phyloP scores from a whole-genome alignment of 92 coral and sea anemone species.

The Plumapathes pennacea region DNA sequence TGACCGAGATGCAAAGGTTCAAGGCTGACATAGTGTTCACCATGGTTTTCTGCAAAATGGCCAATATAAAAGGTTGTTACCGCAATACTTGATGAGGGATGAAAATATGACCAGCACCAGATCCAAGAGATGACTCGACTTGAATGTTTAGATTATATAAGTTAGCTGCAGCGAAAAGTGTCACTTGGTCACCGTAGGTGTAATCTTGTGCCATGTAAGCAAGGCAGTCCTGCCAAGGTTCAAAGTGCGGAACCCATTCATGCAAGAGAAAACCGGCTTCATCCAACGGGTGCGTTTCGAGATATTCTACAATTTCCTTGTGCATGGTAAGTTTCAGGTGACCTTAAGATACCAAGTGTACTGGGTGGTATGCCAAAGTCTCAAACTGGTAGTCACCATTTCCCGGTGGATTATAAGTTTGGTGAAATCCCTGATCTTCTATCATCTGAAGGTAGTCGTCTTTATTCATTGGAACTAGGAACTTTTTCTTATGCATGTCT shows the following conservation, averaged over 20 bases:
- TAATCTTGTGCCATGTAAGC: too few species aligned
- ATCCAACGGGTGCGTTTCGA: neutral
- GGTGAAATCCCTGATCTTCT: neutral
- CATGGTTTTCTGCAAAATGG: conserved; percentile 1
- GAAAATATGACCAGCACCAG: too few species aligned
- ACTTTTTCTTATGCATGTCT: neutral
- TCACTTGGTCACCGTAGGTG: conserved; percentile 17
- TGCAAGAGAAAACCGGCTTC: conserved; percentile 1
- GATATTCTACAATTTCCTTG: conserved; percentile 6
- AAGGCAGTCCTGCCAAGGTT: too few species aligned
- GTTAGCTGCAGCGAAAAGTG: conserved; percentile 20
- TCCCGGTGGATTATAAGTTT: neutral
- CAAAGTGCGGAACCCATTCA: conserved; percentile 8
- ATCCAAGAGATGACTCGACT: conserved; percentile 12
- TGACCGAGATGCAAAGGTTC: too few species aligned
- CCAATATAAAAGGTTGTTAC: conserved; percentile 1
- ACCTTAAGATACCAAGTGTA: neutral
- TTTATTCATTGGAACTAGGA: neutral
- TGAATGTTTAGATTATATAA: conserved; percentile 5
- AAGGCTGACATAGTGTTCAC: conserved; percentile 2
- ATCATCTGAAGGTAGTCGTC: neutral
- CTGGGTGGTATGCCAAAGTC: neutral
- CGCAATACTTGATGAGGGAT: conserved; percentile 3
- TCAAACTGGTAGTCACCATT: neutral
- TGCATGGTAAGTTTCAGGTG: neutral